Evolutionary conservation across 2,113 vertebrate genomes (phyloP).

Genomic region (Setophaga petechia): DNA sequence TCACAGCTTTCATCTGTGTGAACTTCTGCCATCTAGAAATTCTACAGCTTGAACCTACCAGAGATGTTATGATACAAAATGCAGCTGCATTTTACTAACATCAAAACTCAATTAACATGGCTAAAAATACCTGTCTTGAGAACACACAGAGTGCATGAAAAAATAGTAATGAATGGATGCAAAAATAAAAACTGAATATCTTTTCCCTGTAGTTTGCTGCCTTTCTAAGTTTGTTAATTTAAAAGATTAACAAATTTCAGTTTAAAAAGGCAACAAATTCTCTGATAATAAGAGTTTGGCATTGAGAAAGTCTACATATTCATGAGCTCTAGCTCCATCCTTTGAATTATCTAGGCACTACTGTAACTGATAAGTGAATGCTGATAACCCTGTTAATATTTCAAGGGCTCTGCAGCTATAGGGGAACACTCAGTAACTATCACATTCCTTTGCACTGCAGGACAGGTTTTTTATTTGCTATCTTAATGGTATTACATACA

Average conservation of each 20-base stretch:
- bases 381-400: slow-evolving; percentile 65
- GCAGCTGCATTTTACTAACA: not conserved
- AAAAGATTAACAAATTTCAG: not conserved
- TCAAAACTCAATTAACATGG: not conserved
- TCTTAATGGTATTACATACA: slow-evolving; percentile 1
- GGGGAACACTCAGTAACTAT: not conserved
- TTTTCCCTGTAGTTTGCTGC: not conserved
- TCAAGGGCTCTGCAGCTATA: slow-evolving; percentile 36
- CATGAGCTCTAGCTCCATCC: not conserved
- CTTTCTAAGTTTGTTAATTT: not conserved
- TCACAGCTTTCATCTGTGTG: not conserved
- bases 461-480: slow-evolving; percentile 45
- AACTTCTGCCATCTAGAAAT: not conserved
- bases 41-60: not conserved
- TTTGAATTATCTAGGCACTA: slow-evolving; percentile 34
- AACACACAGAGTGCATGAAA: not conserved
- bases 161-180: not conserved
- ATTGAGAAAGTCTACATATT: not conserved
- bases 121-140: not conserved
- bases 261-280: not conserved
- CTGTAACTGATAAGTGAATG: slow-evolving; percentile 38
- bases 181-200: not conserved
- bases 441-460: slow-evolving; percentile 41
- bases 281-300: not conserved
- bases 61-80: not conserved